Conservation (phyloP, 2,888 invertebrate species). For the Gastrophysa polygoni region DNA sequence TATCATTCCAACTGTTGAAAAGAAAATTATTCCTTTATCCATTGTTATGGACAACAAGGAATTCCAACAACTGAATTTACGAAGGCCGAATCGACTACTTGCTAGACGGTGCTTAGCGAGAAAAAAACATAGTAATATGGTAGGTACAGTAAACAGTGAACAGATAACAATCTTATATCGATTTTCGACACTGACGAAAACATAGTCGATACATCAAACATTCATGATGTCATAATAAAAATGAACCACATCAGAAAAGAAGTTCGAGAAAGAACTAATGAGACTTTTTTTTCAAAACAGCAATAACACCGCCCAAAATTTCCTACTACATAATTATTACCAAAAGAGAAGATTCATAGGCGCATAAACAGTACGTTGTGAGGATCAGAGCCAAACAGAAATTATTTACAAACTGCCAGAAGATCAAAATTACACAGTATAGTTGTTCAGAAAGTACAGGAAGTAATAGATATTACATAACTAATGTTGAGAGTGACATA, state of each 20-base stretch:
- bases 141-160: conserved; percentile 24
- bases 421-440: too few species aligned
- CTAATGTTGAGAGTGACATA: too few species aligned
- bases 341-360: not conserved
- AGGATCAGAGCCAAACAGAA: too few species aligned
- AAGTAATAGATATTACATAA: too few species aligned
- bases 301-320: conserved; percentile 12
- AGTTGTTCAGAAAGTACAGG: too few species aligned
- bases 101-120: conserved; percentile 47
- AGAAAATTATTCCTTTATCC: not conserved
- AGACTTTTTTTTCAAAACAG: conserved; percentile 6
- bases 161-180: conserved; percentile 29
- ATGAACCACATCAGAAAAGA: not conserved
- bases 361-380: too few species aligned
- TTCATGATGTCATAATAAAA: conserved; percentile 3
- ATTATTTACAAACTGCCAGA: too few species aligned
- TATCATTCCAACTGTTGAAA: too few species aligned
- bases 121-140: conserved; percentile 15
- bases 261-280: not conserved
- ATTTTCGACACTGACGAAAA: conserved; percentile 12
- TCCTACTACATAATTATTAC: not conserved
- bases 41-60: conserved; percentile 15
- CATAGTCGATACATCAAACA: conserved; percentile 3
- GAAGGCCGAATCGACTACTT: conserved; percentile 55
- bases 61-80: conserved; percentile 26